phyloP scores from a whole-genome alignment of 2,797 vertebrate genomes.

The Notolepis coatsorum region DNA sequence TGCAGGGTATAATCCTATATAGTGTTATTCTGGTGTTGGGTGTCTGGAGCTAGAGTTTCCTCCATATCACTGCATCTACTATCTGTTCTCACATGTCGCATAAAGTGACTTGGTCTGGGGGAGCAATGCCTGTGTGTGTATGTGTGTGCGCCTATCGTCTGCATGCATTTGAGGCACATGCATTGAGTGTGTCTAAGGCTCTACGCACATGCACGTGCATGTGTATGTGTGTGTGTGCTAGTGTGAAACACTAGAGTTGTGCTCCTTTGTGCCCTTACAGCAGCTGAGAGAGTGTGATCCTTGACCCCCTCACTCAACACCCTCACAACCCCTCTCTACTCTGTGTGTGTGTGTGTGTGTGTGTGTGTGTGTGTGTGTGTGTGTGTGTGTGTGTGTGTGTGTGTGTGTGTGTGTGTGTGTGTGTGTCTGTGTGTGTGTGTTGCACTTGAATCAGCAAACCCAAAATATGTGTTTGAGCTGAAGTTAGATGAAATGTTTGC shows the following conservation, averaged over 20 bases:
- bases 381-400: slow-evolving; percentile 29
- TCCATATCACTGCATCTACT: slow-evolving; percentile 38
- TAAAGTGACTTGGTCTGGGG: slow-evolving; percentile 1
- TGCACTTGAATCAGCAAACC: slow-evolving; percentile 18
- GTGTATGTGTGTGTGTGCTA: too few relatives aligned
- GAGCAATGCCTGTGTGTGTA: not conserved
- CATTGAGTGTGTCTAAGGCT: too few relatives aligned
- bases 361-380: slow-evolving; percentile 14
- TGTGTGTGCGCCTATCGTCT: not conserved
- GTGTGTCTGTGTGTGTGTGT: too few relatives aligned
- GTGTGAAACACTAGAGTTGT: slow-evolving; percentile 41
- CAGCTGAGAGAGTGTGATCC: slow-evolving; percentile 60
- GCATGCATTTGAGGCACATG: too few relatives aligned
- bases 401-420: slow-evolving; percentile 26
- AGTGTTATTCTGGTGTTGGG: slow-evolving; percentile 47
- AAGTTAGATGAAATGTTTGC: slow-evolving; percentile 28
- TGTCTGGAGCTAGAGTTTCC: slow-evolving; percentile 30
- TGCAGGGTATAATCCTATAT: slow-evolving; percentile 31
- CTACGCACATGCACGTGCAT: too few relatives aligned
- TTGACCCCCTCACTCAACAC: slow-evolving; percentile 70
- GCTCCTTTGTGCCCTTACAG: slow-evolving; percentile 57
- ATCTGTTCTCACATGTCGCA: slow-evolving; percentile 40
- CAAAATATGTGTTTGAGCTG: slow-evolving; percentile 15
- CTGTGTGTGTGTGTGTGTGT: not conserved
- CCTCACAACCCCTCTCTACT: slow-evolving; percentile 41